Evolutionary conservation across 2,113 vertebrate species (phyloP).

Genomic region (Apteryx mantelli): DNA sequence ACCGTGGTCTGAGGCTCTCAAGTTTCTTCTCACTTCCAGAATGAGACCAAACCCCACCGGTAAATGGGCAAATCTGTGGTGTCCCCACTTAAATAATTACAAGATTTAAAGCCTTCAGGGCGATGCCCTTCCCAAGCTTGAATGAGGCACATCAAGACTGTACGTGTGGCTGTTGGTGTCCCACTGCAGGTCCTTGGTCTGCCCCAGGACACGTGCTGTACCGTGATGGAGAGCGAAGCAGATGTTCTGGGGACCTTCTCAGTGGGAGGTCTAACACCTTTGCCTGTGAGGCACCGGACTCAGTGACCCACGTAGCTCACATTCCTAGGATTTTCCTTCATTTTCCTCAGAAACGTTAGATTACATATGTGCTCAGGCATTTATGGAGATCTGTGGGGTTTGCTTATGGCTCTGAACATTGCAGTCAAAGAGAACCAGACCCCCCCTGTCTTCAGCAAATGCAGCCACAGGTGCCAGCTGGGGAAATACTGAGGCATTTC

Average conservation of each 20-base stretch:
- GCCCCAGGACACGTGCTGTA: no score
- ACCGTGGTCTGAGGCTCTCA: background rate
- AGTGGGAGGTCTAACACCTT: background rate
- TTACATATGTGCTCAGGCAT: background rate
- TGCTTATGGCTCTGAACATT: background rate
- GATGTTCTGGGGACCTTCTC: background rate
- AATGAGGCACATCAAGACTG: background rate
- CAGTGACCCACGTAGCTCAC: fast-evolving
- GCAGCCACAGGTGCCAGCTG: background rate
- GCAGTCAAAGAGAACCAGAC: background rate
- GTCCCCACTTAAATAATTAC: background rate
- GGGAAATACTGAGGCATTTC: background rate
- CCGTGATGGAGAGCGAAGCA: background rate
- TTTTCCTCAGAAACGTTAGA: background rate
- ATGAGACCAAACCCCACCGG: background rate
- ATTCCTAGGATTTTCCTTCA: background rate
- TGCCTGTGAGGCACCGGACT: fast-evolving
- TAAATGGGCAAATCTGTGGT: background rate
- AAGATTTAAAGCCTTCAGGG: background rate
- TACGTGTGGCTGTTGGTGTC: background rate
- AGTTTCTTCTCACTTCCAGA: background rate
- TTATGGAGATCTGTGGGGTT: background rate
- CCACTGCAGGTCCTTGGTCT: background rate
- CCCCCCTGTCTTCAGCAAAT: background rate
- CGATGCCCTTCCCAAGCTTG: background rate